A percentile compares a stretch with the other conserved stretches of the same genome.
Evolutionary conservation across 2,888 invertebrate genomes (phyloP).

Genomic region (Hanleya hanleyi): DNA sequence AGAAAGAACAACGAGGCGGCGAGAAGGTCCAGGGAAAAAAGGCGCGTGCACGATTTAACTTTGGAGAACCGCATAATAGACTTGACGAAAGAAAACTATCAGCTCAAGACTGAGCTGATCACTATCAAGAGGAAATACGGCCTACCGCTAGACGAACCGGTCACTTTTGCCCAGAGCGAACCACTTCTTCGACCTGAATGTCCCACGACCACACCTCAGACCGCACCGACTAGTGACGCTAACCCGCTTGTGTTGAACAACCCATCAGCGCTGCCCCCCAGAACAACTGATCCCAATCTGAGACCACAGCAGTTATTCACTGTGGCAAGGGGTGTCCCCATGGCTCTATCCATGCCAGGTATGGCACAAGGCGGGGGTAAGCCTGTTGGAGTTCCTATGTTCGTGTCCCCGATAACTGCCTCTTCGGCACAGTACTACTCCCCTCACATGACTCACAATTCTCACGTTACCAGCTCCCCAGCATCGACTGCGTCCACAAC

Average conservation of each 20-base stretch:
- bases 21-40: constrained; percentile 95
- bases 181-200: neutral
- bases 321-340: neutral
- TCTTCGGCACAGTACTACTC: neutral
- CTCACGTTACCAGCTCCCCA: neutral
- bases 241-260: neutral
- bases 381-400: neutral
- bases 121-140: constrained; percentile 88
- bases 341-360: neutral
- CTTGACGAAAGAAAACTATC: constrained; percentile 95
- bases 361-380: neutral
- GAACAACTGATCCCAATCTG: neutral
- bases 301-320: neutral
- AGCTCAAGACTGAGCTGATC: constrained; percentile 92
- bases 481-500: neutral
- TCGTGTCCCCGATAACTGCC: neutral
- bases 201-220: neutral
- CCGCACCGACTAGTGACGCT: neutral
- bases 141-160: constrained; percentile 52
- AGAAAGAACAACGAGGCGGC: constrained; percentile 98
- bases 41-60: constrained; percentile 97
- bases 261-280: neutral
- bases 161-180: constrained; percentile 11
- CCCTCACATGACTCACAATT: neutral
- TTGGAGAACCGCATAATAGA: constrained; percentile 95